Base-by-base conservation (phyloP, 2,888 invertebrate species). In the Epinotia bilunana region DNA sequence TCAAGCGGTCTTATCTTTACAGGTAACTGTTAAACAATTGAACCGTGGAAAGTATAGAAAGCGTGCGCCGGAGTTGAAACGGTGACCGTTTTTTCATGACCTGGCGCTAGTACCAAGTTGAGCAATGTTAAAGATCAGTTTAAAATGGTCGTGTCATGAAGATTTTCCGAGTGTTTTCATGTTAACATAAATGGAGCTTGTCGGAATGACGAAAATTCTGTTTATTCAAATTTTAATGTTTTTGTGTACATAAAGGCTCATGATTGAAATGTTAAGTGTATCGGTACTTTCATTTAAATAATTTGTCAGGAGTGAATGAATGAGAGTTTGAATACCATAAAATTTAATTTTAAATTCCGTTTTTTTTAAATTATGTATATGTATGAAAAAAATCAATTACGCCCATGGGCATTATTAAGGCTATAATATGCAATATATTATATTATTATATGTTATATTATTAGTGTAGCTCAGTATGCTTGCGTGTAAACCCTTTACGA, bases 11-110 rank as follows among this genome's bases (percentile, higher is more conserved):
- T 64, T 67, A 68, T 72, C 65, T 62, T 65, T 58, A 75, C 73
- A 62, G 76, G 71, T 58, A 72, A 73, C 55, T 65, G 83, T 82
- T 83, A 87, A 87, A 93, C 92, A 92, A 92, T 92, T 91, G 92
- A 92, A 89, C 89, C 84, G 79, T 91, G 90, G 91, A 92, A 91
- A 91, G 91, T 85, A 87, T 90, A 91, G 92, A 92, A 92, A 92
- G 91, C 86, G 88, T 87, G 88, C 86, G 86, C 87, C 77, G 82
- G 83, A 81, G 82, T 79, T 75, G 78, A 79, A 79, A 75, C 74
- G 46, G 43, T 28, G 39, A 76, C 87, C 82, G 81, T 70, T 72
- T 23, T 77, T 78, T 64, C 7, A 70, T 79, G 85, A 83, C 73
- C 82, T 76, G n/a, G 74, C 1, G 16, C 53, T 73, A 71, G 63